Conservation (phyloP, 2,888 invertebrate species). For the Drosophila pseudotakahashii region DNA sequence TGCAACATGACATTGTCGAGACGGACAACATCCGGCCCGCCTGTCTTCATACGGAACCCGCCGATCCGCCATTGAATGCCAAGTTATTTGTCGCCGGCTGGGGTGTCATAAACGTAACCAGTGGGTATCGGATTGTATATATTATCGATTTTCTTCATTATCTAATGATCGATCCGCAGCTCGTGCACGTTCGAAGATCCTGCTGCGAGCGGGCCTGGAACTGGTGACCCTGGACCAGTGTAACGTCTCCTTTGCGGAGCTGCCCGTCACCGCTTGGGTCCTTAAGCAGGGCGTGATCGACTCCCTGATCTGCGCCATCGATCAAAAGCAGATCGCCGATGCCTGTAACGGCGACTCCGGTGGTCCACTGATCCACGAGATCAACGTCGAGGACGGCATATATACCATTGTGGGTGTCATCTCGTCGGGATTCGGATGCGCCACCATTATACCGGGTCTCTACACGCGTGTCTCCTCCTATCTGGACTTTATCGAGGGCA, state of each 20-base stretch:
- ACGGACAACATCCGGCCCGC: constrained; percentile 65
- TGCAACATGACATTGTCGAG: constrained; percentile 50
- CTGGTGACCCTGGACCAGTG: constrained; percentile 63
- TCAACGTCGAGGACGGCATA: constrained; percentile 48
- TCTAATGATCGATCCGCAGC: constrained; percentile 26
- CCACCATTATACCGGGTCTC: constrained; percentile 76
- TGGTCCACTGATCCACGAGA: constrained; percentile 76
- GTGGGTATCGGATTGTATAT: constrained; percentile 46
- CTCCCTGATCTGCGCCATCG: constrained; percentile 71
- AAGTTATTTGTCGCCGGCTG: constrained; percentile 79
- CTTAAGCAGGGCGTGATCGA: constrained; percentile 62
- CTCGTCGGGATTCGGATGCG: constrained; percentile 81
- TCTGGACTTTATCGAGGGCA: constrained; percentile 80
- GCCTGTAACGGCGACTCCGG: constrained; percentile 83
- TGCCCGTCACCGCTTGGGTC: constrained; percentile 35
- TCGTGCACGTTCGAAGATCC: constrained; percentile 51
- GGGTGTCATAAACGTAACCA: constrained; percentile 73
- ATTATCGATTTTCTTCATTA: background rate
- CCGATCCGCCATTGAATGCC: constrained; percentile 61
- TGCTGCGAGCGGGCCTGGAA: constrained; percentile 70
- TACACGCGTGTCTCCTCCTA: constrained; percentile 81
- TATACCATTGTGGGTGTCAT: constrained; percentile 79
- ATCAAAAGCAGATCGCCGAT: constrained; percentile 58
- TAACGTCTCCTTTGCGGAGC: constrained; percentile 52
- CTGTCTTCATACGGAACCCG: constrained; percentile 55